phyloP scores from a whole-genome alignment of 1,140 invertebrate species.

The Sminthurinus signatus region DNA sequence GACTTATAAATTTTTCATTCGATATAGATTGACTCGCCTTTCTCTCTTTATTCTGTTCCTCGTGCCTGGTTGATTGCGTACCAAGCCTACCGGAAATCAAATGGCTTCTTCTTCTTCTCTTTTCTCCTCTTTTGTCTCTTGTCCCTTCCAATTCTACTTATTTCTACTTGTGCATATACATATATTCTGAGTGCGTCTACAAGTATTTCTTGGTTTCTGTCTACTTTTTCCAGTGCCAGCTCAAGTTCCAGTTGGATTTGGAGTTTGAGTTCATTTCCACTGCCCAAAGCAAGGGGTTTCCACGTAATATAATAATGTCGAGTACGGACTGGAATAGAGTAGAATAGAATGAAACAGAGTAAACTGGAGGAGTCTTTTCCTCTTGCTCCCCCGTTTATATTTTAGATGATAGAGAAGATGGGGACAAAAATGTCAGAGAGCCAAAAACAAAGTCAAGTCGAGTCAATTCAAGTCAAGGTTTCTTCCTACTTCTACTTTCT shows the following conservation, averaged over 20 bases:
- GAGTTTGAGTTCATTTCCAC: slow-evolving; percentile 32
- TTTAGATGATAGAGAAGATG: too few relatives aligned
- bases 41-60: slow-evolving; percentile 15
- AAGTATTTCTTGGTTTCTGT: too few relatives aligned
- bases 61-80: slow-evolving; percentile 26
- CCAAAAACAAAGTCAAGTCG: too few relatives aligned
- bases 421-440: too few relatives aligned
- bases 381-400: not conserved
- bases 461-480: too few relatives aligned
- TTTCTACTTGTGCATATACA: too few relatives aligned
- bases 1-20: slow-evolving; percentile 26
- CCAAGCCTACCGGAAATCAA: slow-evolving; percentile 33
- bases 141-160: too few relatives aligned
- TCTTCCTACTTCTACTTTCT: too few relatives aligned
- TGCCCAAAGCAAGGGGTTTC: slow-evolving; percentile 13
- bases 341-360: too few relatives aligned
- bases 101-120: slow-evolving; percentile 20
- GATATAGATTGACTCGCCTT: slow-evolving; percentile 13
- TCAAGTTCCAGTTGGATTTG: too few relatives aligned
- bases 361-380: slow-evolving; percentile 15
- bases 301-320: not conserved
- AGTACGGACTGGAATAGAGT: slow-evolving; percentile 1
- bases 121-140: too few relatives aligned
- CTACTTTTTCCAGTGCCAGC: not conserved
- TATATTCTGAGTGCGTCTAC: too few relatives aligned